Percentiles rank a stretch among this genome's conserved stretches.
Conservation (phyloP, 2,888 invertebrate species). For the Cephus runcator region DNA sequence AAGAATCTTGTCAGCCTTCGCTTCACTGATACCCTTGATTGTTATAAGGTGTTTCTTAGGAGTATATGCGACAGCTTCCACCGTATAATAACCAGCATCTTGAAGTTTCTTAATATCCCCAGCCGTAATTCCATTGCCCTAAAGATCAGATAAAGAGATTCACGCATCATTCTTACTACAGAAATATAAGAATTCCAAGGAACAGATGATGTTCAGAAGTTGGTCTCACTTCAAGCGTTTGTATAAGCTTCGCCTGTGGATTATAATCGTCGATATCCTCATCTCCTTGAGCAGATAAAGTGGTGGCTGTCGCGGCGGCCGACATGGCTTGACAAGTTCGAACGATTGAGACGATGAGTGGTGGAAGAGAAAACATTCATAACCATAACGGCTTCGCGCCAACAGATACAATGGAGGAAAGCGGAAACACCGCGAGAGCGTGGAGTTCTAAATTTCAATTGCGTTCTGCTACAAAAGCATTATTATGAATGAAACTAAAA, state of each 20-base stretch:
- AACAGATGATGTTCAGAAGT: not conserved
- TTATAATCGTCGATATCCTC: constrained; percentile 44
- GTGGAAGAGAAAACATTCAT: not conserved
- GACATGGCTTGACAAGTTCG: not conserved
- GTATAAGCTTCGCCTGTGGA: constrained; percentile 51
- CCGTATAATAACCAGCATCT: constrained; percentile 94
- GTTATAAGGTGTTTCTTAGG: constrained; percentile 90
- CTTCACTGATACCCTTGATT: constrained; percentile 96
- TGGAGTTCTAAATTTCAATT: not conserved
- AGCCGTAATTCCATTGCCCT: constrained; percentile 92
- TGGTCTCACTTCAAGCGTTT: constrained; percentile 49
- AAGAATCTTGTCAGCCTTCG: constrained; percentile 94
- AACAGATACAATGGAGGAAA: not conserved
- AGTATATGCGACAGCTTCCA: constrained; percentile 94
- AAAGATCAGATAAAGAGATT: constrained; percentile 11
- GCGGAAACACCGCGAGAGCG: not conserved
- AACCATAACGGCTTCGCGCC: not conserved
- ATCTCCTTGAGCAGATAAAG: constrained; percentile 40
- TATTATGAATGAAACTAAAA: not conserved
- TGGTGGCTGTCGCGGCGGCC: constrained; percentile 36
- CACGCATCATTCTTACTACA: not conserved
- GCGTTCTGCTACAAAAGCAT: not conserved
- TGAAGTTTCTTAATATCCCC: constrained; percentile 93
- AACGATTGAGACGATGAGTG: not conserved
- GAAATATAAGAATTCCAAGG: not conserved